Evolutionary conservation across 2,797 vertebrate genomes (phyloP).

Genomic region (Distichodus sexfasciatus): DNA sequence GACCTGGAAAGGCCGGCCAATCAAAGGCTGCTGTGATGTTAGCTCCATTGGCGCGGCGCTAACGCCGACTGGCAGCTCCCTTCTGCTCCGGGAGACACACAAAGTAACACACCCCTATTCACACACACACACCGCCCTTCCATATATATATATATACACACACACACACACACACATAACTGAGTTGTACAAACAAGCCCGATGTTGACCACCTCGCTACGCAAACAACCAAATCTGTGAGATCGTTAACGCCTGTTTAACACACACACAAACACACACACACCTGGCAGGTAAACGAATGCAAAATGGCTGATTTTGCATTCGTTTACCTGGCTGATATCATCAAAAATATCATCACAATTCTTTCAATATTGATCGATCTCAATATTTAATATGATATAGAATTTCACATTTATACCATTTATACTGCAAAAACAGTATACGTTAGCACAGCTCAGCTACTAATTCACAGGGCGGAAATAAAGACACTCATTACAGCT

Average conservation of each 20-base stretch:
- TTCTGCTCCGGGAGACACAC: constrained; percentile 59
- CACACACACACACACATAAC: background rate
- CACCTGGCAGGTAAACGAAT: background rate
- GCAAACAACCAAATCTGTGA: constrained; percentile 13
- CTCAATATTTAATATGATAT: no score
- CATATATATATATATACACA: background rate
- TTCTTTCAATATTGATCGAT: no score
- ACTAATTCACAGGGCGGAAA: no score
- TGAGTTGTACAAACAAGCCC: constrained; percentile 11
- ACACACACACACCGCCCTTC: background rate
- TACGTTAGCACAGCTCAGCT: no score
- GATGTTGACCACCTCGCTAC: constrained; percentile 7
- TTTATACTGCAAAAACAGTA: no score
- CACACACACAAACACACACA: background rate
- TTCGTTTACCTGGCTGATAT: no score
- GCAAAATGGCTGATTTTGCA: background rate
- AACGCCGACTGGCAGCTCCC: constrained; percentile 78
- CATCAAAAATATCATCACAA: no score
- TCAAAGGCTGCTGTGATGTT: constrained; percentile 72
- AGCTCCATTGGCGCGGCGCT: constrained; percentile 73
- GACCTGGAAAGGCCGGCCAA: constrained; percentile 86
- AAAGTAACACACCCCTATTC: constrained; percentile 2
- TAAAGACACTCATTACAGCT: no score
- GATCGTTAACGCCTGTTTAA: background rate
- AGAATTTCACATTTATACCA: no score